phyloP scores from a whole-genome alignment of 2,888 invertebrate species.

The Chrysopilus asiliformis region DNA sequence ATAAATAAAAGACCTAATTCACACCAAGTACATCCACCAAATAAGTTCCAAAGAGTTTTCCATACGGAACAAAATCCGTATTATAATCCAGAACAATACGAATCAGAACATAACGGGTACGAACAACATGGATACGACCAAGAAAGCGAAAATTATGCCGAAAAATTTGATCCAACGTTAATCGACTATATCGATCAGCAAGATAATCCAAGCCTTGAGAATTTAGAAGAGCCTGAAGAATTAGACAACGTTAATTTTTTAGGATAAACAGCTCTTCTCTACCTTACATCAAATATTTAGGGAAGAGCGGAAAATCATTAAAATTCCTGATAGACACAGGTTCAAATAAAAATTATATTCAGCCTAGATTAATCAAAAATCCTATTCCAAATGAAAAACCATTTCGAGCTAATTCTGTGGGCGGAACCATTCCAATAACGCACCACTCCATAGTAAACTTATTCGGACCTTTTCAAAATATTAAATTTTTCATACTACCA shows the following conservation, averaged over 20 bases:
- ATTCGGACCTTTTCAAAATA: conserved; percentile 6
- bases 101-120: background rate
- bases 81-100: background rate
- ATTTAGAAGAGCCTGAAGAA: conserved; percentile 2
- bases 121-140: background rate
- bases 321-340: conserved; percentile 16
- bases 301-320: conserved; percentile 13
- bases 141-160: background rate
- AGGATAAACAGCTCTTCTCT: conserved; percentile 15
- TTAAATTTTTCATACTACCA: conserved; percentile 11
- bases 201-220: too few species aligned
- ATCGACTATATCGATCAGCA: conserved; percentile 2
- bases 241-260: conserved; percentile 15
- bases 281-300: conserved; percentile 13
- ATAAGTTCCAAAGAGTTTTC: conserved; percentile 5
- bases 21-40: background rate
- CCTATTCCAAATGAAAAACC: conserved; percentile 10
- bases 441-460: conserved; percentile 10
- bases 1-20: conserved; percentile 3
- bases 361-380: conserved; percentile 8
- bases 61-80: background rate
- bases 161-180: background rate
- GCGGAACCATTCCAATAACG: conserved; percentile 11
- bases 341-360: conserved; percentile 15
- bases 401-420: conserved; percentile 12